Evolutionary conservation across 2,113 vertebrate genomes (phyloP), one percentile per base, ranked within the genome.

Genomic region (Megaleporinus macrocephalus): DNA sequence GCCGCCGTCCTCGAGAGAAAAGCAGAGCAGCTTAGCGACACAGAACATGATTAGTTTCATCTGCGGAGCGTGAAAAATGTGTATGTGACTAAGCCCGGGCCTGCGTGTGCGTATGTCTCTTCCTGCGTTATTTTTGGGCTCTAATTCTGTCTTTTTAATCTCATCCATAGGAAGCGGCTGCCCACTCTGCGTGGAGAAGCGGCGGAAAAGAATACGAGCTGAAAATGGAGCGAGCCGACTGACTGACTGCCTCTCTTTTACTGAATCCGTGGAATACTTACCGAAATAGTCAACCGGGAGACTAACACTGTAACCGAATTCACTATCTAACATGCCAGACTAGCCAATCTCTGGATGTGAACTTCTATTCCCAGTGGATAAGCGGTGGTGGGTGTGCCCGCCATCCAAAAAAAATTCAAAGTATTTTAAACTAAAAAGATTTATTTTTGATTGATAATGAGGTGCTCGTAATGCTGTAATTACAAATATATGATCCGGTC

Each of bases 161-260:
- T 57, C n/a, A 65, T 77, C 29, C 33, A 18, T 61, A 65, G 66
- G 62, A 51, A 44, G 18, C 3, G 26, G n/a, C 57, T 61, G 57
- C 57, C 47, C 44, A 77, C 22, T 57, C 76, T 79, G 27, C n/a
- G 20, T 57, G 53, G 33, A 79, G 66, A 59, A 79, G 49, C 53
- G 30, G 13, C 24, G 63, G 53, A 26, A 70, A 33, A 70, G 49
- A 47, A 62, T 47, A 36, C 57, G 22, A 12, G 36, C 26, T 44
- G 16, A 49, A 62, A 77, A 24, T 41, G 75, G 61, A 80, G 26
- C 18, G 10, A 33, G n/a, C 53, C 26, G 57, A 26, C 11, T 61
- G 57, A 66, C 11, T 51, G 57, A 66, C 18, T 51, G 61, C 41
- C 15, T 0, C 36, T 62, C 36, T 44, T n/a, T 36, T 55, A 4